Percentiles rank a stretch among this genome's conserved stretches.
Evolutionary conservation across 2,113 vertebrate genomes (phyloP).

Genomic region (Phalacrocorax brasilianus): DNA sequence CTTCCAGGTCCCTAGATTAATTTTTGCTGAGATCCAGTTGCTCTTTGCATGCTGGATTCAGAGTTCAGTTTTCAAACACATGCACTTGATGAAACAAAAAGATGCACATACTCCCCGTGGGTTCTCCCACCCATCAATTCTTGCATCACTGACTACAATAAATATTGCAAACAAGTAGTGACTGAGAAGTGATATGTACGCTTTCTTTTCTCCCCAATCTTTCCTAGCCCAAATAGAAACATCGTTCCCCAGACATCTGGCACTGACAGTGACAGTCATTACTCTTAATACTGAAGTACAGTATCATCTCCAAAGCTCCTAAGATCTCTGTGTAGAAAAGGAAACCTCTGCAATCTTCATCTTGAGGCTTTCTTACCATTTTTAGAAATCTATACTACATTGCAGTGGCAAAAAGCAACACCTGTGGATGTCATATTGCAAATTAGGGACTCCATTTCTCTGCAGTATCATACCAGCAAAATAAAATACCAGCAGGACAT

Average conservation of each 20-base stretch:
- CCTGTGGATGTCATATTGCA: conserved; percentile 1
- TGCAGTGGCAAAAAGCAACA: not conserved
- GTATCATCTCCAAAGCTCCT: not conserved
- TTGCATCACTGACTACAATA: not conserved
- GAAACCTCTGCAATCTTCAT: not conserved
- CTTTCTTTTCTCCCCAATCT: not conserved
- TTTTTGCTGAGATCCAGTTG: not conserved
- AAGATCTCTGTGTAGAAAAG: not conserved
- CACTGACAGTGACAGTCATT: not conserved
- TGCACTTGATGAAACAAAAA: rapidly evolving
- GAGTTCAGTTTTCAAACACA: not conserved
- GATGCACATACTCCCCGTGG: rapidly evolving
- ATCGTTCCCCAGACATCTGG: not conserved
- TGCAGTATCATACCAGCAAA: not conserved
- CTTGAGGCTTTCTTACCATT: not conserved
- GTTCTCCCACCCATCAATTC: not conserved
- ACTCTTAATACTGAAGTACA: not conserved
- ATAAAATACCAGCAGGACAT: not conserved
- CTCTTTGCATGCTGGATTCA: not conserved
- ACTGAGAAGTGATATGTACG: not conserved
- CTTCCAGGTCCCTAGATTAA: not conserved
- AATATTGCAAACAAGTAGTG: not conserved
- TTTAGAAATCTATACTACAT: not conserved
- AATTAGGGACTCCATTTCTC: not conserved
- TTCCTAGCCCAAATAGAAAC: not conserved